phyloP scores from a whole-genome alignment of 2,888 invertebrate genomes.

The Phlogophora meticulosa region DNA sequence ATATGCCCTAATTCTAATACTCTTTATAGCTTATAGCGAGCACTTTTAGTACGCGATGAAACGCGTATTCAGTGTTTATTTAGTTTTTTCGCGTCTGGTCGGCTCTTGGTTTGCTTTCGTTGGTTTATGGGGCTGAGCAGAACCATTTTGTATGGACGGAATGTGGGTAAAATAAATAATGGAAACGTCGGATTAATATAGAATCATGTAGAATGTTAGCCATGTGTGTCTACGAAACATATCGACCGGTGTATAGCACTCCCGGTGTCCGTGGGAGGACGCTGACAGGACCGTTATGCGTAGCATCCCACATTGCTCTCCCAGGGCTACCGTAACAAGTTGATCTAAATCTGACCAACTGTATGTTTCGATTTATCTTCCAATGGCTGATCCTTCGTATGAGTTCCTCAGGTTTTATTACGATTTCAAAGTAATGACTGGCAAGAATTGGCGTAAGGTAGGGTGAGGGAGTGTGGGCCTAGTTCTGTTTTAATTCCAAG shows the following conservation, averaged over 20 bases:
- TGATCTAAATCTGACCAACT: too few relatives aligned
- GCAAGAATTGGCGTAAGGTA: neutral
- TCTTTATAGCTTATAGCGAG: slow-evolving; percentile 65
- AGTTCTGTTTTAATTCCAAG: too few relatives aligned
- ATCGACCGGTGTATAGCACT: slow-evolving; percentile 14
- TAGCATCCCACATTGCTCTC: slow-evolving; percentile 2
- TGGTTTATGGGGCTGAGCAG: slow-evolving; percentile 58
- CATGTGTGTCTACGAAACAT: slow-evolving; percentile 36
- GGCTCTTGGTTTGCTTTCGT: slow-evolving; percentile 55
- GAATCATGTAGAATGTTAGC: slow-evolving; percentile 17
- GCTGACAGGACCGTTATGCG: slow-evolving; percentile 19
- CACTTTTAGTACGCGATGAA: slow-evolving; percentile 71
- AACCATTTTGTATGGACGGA: slow-evolving; percentile 52
- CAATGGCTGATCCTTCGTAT: neutral
- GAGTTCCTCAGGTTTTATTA: neutral
- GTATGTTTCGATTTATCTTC: slow-evolving; percentile 13
- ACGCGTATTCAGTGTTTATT: slow-evolving; percentile 68
- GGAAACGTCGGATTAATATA: slow-evolving; percentile 59
- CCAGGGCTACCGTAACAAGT: neutral
- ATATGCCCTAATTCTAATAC: slow-evolving; percentile 73
- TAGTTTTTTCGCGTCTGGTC: slow-evolving; percentile 68
- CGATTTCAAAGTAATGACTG: neutral
- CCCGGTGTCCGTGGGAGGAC: slow-evolving; percentile 17
- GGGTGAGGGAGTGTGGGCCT: too few relatives aligned
- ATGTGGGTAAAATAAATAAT: slow-evolving; percentile 64